phyloP scores from a whole-genome alignment of 2,797 vertebrate species.

The Gymnopithys bicolor region DNA sequence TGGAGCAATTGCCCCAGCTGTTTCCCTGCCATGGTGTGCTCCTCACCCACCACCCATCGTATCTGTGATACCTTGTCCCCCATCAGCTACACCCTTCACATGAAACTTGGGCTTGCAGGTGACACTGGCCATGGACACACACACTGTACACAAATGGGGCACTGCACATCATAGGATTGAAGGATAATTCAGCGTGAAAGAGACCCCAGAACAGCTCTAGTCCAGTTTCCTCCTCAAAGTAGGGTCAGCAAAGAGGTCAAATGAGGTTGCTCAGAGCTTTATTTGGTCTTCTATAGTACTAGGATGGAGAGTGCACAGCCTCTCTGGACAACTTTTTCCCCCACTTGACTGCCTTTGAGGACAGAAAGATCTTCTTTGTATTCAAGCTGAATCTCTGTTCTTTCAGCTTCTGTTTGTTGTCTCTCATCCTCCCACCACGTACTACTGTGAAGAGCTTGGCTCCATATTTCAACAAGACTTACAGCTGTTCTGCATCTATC shows the following conservation, averaged over 20 bases:
- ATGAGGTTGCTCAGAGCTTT: neutral
- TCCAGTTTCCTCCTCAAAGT: neutral
- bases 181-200: neutral
- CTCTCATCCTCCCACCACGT: neutral
- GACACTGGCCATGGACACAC: neutral
- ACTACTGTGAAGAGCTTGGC: neutral
- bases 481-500: neutral
- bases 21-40: neutral
- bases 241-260: neutral
- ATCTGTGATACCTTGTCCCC: neutral
- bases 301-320: neutral
- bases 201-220: neutral
- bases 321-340: neutral
- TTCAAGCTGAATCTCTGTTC: neutral
- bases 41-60: neutral
- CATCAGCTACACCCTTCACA: neutral
- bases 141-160: rapidly evolving
- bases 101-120: neutral
- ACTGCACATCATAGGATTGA: rapidly evolving
- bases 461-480: neutral
- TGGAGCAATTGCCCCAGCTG: neutral
- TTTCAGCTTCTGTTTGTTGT: neutral
- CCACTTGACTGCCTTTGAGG: neutral
- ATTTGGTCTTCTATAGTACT: neutral
- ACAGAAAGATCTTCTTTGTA: neutral